phyloP scores from a whole-genome alignment of 2,797 vertebrate species.

The Coluber constrictor region DNA sequence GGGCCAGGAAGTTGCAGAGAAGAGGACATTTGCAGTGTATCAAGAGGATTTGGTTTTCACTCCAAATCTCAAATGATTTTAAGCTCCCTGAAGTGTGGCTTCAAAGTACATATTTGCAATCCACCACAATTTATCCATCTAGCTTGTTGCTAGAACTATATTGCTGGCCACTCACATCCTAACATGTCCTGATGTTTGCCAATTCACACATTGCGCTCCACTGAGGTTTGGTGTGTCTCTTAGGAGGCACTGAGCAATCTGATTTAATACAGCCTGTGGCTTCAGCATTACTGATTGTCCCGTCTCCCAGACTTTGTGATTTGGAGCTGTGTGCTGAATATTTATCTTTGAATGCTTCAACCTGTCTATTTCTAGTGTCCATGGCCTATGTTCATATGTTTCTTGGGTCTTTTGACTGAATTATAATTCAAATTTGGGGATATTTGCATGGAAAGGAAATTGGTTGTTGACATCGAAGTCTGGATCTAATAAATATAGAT shows the following conservation, averaged over 20 bases:
- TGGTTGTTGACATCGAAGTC: slow-evolving; percentile 36
- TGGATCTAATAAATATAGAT: slow-evolving; percentile 57
- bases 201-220: slow-evolving; percentile 18
- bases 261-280: neutral
- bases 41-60: neutral
- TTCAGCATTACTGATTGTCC: neutral
- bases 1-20: neutral
- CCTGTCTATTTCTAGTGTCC: neutral
- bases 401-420: slow-evolving; percentile 5
- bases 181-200: slow-evolving; percentile 3
- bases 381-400: slow-evolving; percentile 31
- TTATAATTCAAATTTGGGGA: slow-evolving; percentile 40
- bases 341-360: neutral
- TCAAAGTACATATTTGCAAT: neutral
- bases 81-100: slow-evolving; percentile 10
- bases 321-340: slow-evolving; percentile 2
- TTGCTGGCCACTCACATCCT: neutral
- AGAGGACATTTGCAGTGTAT: neutral
- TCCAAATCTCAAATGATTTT: slow-evolving; percentile 1
- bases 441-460: slow-evolving; percentile 44
- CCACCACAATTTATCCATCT: neutral
- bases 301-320: neutral
- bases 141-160: neutral
- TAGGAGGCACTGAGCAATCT: neutral
- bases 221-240: rapidly evolving